Base-by-base conservation (phyloP, 92 coral and sea anemone genomes). In the Bergia puertoricense region DNA sequence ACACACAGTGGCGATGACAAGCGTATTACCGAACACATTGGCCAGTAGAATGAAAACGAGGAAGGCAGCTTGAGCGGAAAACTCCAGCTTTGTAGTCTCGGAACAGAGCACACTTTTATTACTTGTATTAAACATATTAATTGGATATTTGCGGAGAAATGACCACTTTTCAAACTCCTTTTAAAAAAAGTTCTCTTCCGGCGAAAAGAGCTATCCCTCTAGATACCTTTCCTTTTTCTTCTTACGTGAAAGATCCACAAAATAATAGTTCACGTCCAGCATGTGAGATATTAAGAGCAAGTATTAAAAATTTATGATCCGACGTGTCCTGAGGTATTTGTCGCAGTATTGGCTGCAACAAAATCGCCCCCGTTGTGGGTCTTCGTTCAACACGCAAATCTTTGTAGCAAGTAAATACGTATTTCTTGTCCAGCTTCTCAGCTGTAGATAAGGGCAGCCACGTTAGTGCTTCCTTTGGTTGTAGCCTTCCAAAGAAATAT, bases 51-150 rank as follows among this genome's bases (percentile, higher is more conserved):
- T 83, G 22, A 83, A 36, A 7, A 69, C 77, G 15, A 83, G 86
- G 36, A 84, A 84, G 2, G 78, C 87, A 11, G 87, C 87, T 71
- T 84, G 87, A 14, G 78, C 87, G 43, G 41, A 69, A 84, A 69
- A 84, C 56, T 84, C 87, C 20, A 84, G 79, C 66, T 84, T 71
- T 71, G 87, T 84, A 18, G 62, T 2, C 87, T 84, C 57, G 23
- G 87, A 69, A 5, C 87, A 84, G 46, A 84, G 68, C 41, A 44
- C 22, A 43, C n/a, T 69, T 36, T 84, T 84, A 15, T 48, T 69
- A 38, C 79, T 84, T 84, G 87, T 9, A 67, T 84, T 84, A 38
- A 84, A 71, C 87, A 84, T 84, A 6, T 69, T 73, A 76, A 30
- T 9, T 42, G 15, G 39, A 42, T 37, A 5, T 62, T 59, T 15